phyloP scores from a whole-genome alignment of 2,113 vertebrate genomes.

The Strigops habroptila region DNA sequence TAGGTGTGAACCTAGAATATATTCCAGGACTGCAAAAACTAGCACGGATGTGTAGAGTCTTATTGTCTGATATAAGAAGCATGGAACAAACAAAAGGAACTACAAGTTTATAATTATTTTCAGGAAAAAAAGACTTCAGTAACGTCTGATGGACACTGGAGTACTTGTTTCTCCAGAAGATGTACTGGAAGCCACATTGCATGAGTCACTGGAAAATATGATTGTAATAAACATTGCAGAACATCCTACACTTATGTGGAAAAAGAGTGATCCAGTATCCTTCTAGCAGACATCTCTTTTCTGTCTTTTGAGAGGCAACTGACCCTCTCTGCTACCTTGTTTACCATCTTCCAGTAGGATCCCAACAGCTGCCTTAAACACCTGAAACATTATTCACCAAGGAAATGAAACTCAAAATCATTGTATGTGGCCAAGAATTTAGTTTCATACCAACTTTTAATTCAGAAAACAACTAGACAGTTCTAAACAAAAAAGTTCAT shows the following conservation, averaged over 20 bases:
- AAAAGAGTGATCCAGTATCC: not conserved
- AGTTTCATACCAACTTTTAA: not conserved
- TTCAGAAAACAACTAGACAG: not conserved
- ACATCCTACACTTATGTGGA: not conserved
- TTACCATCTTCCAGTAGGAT: not conserved
- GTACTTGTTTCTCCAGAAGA: not conserved
- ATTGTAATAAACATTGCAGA: not conserved
- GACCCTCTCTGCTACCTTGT: not conserved
- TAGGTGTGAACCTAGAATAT: not conserved
- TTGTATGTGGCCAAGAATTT: not conserved
- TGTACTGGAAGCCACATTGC: not conserved
- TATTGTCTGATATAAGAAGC: not conserved
- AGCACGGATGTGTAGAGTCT: not conserved
- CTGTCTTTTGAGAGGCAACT: not conserved
- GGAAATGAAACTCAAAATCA: not conserved
- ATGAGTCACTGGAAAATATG: not conserved
- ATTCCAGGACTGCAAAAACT: not conserved
- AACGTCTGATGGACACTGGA: not conserved
- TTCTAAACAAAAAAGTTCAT: not conserved
- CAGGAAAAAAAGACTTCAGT: not conserved
- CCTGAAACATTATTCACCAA: not conserved
- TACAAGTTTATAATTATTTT: not conserved
- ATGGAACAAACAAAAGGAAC: not conserved
- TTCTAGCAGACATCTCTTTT: not conserved
- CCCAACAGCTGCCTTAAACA: not conserved